Percentiles rank a stretch among this genome's conserved stretches.
Conservation (phyloP, 2,888 invertebrate species). For the Nephrotoma guestfalica region DNA sequence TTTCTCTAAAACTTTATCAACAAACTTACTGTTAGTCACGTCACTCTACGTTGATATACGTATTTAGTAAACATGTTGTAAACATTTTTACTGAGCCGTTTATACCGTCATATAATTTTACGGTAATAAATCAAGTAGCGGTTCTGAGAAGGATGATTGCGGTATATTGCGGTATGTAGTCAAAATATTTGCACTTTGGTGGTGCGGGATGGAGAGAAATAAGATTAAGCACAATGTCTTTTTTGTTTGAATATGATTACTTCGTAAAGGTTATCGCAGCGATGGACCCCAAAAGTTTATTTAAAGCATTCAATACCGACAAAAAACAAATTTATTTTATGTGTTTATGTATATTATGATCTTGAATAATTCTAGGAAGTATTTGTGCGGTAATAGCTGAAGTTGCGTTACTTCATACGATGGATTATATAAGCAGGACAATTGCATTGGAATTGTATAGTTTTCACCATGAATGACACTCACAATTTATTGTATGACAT, state of each 20-base stretch:
- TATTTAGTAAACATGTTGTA: background rate
- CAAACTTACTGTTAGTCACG: background rate
- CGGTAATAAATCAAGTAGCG: background rate
- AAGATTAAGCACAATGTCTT: background rate
- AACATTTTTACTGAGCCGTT: background rate
- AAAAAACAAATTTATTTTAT: background rate
- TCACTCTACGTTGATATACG: background rate
- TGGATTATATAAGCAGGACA: no score
- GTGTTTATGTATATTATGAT: background rate
- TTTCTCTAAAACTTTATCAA: background rate
- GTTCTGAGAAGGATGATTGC: background rate
- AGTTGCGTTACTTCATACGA: no score
- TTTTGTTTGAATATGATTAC: background rate
- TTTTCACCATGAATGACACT: no score
- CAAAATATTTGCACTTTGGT: background rate
- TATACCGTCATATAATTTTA: background rate
- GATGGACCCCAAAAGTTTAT: background rate
- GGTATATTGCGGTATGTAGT: background rate
- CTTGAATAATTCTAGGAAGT: background rate
- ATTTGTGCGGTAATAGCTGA: background rate
- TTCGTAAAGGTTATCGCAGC: background rate
- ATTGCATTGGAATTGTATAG: no score
- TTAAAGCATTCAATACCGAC: background rate
- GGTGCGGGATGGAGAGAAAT: background rate
- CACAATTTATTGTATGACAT: no score